Conservation (phyloP, 2,113 vertebrate species). For the Perccottus glenii region DNA sequence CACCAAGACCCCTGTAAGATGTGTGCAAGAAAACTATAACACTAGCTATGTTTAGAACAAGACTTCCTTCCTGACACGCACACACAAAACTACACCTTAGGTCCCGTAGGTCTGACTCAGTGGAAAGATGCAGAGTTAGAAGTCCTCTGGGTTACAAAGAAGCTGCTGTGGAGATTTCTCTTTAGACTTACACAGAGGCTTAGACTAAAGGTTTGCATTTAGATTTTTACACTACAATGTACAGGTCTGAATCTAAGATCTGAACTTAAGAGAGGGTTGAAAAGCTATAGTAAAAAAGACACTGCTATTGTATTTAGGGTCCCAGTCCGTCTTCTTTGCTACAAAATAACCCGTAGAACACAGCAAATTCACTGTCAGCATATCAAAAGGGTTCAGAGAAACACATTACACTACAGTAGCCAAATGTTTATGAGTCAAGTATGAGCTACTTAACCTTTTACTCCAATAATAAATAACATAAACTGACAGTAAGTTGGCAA, state of each 20-base stretch:
- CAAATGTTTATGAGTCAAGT: no score
- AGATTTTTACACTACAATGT: no score
- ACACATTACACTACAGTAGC: no score
- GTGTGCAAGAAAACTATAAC: background rate
- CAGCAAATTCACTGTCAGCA: no score
- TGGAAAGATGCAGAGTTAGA: slow-evolving; percentile 9
- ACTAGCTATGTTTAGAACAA: background rate
- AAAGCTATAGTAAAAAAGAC: no score
- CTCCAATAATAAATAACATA: background rate
- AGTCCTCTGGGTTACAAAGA: slow-evolving; percentile 20
- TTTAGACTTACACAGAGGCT: background rate
- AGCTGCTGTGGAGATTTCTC: slow-evolving; percentile 14
- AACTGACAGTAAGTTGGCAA: background rate
- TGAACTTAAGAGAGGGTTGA: no score
- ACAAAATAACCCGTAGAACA: no score
- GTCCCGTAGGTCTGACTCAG: slow-evolving; percentile 16
- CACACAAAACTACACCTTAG: slow-evolving; percentile 25
- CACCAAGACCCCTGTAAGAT: slow-evolving; percentile 13
- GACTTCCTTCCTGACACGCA: background rate
- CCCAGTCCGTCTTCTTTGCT: no score
- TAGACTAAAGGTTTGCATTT: background rate
- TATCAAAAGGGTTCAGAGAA: no score
- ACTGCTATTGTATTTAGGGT: no score
- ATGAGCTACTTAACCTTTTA: no score
- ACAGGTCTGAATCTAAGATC: no score